A percentile compares a stretch with the other conserved stretches of the same genome.
These are phyloP conservation scores for Calliphora vicina DNA, from an alignment of 1,140 invertebrate species.

Conservation along the genomic window DNA sequence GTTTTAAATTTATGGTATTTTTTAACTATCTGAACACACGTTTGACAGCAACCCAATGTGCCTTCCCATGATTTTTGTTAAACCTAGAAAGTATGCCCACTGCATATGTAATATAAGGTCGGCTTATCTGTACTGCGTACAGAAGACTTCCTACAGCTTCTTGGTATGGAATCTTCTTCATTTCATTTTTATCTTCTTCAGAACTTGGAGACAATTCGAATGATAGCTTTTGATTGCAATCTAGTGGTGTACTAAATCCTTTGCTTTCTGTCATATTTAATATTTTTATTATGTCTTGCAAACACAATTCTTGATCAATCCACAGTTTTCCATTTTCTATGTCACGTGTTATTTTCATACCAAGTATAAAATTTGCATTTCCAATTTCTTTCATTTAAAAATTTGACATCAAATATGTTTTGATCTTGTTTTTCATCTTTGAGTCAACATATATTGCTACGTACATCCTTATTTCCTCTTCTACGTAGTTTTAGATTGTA, in stretches of 20 bases:
- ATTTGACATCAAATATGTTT: background rate
- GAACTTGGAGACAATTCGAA: background rate
- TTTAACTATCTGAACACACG: background rate
- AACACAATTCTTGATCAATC: too few relatives aligned
- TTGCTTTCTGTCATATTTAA: background rate
- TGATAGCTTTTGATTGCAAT: background rate
- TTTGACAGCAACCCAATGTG: conserved; percentile 5
- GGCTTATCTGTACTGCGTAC: background rate
- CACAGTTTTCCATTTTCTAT: too few relatives aligned
- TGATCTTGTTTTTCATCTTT: background rate
- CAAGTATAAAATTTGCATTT: too few relatives aligned
- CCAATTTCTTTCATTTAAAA: too few relatives aligned
- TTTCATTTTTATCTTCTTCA: background rate
- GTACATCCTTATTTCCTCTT: too few relatives aligned
- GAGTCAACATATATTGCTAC: conserved; percentile 57
- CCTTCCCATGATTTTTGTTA: background rate
- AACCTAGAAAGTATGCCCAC: background rate
- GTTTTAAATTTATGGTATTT: background rate
- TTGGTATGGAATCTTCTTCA: background rate
- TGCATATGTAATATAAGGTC: background rate
- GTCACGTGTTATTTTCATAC: too few relatives aligned
- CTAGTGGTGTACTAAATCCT: background rate
- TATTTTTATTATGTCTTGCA: background rate
- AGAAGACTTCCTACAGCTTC: background rate
- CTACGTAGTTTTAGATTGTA: too few relatives aligned